Conservation (phyloP, 2,888 invertebrate species). For the Callyntrura sp. region DNA sequence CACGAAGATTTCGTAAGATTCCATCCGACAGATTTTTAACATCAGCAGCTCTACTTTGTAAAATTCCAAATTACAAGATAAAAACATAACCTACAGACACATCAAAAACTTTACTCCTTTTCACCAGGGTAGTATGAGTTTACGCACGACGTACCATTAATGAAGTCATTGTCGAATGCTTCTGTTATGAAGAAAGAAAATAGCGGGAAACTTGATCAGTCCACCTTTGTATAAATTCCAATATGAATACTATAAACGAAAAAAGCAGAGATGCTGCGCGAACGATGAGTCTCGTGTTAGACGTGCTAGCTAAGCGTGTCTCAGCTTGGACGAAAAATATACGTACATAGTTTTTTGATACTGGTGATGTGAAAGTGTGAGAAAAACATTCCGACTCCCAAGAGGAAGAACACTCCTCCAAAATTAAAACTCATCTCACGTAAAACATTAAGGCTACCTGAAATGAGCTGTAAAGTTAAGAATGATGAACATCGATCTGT, state of each 20-base stretch:
- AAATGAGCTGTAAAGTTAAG: constrained; percentile 81
- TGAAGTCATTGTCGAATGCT: constrained; percentile 57
- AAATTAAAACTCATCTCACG: constrained; percentile 80
- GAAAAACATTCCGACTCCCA: constrained; percentile 34
- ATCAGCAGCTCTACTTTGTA: too few species aligned
- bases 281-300: constrained; percentile 11
- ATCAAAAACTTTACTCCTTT: constrained; percentile 52
- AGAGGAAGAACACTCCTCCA: constrained; percentile 43
- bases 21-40: too few species aligned
- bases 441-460: constrained; percentile 80
- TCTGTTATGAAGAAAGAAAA: background rate
- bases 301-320: constrained; percentile 31
- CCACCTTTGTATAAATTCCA: constrained; percentile 2
- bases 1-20: too few species aligned
- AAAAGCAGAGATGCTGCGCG: constrained; percentile 29
- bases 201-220: background rate
- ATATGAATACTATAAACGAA: constrained; percentile 56
- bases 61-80: background rate
- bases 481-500: constrained; percentile 78
- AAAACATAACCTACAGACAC: background rate
- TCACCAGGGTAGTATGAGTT: constrained; percentile 48
- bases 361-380: constrained; percentile 10
- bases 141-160: constrained; percentile 65
- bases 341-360: constrained; percentile 8
- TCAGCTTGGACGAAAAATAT: too few species aligned